These are phyloP conservation scores for Drosophila atripex DNA, from an alignment of 2,888 invertebrate genomes.

Conservation along the genomic window DNA sequence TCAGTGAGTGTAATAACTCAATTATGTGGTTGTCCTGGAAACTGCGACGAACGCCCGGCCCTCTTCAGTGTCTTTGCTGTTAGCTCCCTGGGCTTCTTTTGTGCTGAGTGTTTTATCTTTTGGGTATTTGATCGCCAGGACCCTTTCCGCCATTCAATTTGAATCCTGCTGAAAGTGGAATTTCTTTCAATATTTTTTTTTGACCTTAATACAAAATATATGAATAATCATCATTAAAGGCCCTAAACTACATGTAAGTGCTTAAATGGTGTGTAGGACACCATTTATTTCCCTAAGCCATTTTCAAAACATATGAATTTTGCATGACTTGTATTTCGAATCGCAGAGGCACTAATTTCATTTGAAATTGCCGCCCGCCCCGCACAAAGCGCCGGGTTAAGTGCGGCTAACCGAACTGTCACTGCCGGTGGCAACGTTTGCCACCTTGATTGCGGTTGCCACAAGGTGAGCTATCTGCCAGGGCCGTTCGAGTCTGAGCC, in stretches of 20 bases:
- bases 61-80: slow-evolving; percentile 5
- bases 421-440: slow-evolving; percentile 35
- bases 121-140: not conserved
- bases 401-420: slow-evolving; percentile 54
- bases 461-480: not conserved
- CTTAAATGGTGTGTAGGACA: not conserved
- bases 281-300: not conserved
- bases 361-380: slow-evolving; percentile 51
- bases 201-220: too few species aligned
- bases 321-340: not conserved
- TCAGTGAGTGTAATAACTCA: slow-evolving; percentile 66
- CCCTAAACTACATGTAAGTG: not conserved
- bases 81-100: slow-evolving; percentile 16
- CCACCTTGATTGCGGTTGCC: slow-evolving; percentile 55
- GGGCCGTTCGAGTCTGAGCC: not conserved
- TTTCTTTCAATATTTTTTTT: not conserved
- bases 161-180: not conserved
- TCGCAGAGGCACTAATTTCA: slow-evolving; percentile 49
- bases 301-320: slow-evolving; percentile 3
- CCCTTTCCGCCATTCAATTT: not conserved
- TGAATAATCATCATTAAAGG: not conserved
- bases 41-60: slow-evolving; percentile 52
- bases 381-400: slow-evolving; percentile 35
- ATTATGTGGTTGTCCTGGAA: slow-evolving; percentile 64
- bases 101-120: slow-evolving; percentile 16